phyloP scores from a whole-genome alignment of 2,113 vertebrate genomes.

The Hymenochirus boettgeri region DNA sequence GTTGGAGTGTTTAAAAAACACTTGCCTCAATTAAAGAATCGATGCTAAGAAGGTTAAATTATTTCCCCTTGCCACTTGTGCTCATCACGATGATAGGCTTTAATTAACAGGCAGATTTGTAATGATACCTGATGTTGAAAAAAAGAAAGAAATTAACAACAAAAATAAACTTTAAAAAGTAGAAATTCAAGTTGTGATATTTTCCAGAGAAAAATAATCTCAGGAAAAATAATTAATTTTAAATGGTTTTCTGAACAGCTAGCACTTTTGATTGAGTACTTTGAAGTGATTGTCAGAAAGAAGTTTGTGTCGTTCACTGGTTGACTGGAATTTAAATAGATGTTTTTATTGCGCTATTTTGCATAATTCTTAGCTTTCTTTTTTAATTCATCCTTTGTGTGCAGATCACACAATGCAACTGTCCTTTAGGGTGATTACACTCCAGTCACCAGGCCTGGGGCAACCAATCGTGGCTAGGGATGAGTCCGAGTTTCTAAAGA shows the following conservation, averaged over 20 bases:
- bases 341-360: not conserved
- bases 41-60: constrained; percentile 52
- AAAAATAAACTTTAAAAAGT: constrained; percentile 23
- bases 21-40: constrained; percentile 48
- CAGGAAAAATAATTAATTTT: constrained; percentile 38
- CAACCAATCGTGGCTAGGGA: no score
- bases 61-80: constrained; percentile 42
- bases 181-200: constrained; percentile 28
- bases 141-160: constrained; percentile 47
- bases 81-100: constrained; percentile 46
- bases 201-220: constrained; percentile 20
- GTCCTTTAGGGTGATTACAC: no score
- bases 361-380: no score
- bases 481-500: no score
- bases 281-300: constrained; percentile 32
- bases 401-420: no score
- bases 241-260: constrained; percentile 24
- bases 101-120: constrained; percentile 51
- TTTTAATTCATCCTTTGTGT: no score
- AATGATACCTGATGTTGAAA: constrained; percentile 31
- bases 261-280: constrained; percentile 32
- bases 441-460: no score
- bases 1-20: constrained; percentile 47
- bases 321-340: constrained; percentile 5
- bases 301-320: constrained; percentile 1